Base-by-base conservation (phyloP, 1,140 invertebrate species). In the Drosophila setifemur region DNA sequence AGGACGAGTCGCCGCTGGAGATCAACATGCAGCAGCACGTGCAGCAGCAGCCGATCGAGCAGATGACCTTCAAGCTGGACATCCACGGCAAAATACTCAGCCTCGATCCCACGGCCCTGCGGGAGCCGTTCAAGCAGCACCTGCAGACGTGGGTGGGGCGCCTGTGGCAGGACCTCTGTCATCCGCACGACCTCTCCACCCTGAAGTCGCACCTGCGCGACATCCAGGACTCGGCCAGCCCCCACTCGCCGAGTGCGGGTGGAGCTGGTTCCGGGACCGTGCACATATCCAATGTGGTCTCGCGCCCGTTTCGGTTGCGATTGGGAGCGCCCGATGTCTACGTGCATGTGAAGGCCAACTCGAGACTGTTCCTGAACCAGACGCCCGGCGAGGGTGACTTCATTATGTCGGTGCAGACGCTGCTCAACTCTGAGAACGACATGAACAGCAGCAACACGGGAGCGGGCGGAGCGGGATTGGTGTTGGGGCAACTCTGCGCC, bases 61-160 rank as follows among this genome's bases (percentile, higher is more conserved):
- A 97, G 91, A 97, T 98, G 91, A 96, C 96, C 79, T 96, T 98
- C 88, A 96, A 96, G 92, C 93, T 98, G 88, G 96, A 98, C 91
- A 92, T 93, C 55, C 93, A 94, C 77, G 96, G 96, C 50, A 96
- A 95, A 91, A 96, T 99, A 74, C 92, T 97, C 72, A 93, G 92
- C 67, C 91, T 96, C 66, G 96, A 97, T 90, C 93, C 93, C 37
- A 94, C 93, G 85, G 93, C 94, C 63, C 91, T 97, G 50, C 93
- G 94, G 28, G 79, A 92, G 48, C 89, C 91, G 52, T 95, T 94
- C 88, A 92, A 92, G 66, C 92, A 93, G 82, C 94, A 94, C 90
- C 89, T 96, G 73, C 94, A 92, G 79, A 94, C 95, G 91, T 94
- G 94, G 91, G 90, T 81, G 37, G 77, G 83, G 14, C 69, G 82